Conservation (phyloP, 1,140 invertebrate species). For the Zaprionus taronus region DNA sequence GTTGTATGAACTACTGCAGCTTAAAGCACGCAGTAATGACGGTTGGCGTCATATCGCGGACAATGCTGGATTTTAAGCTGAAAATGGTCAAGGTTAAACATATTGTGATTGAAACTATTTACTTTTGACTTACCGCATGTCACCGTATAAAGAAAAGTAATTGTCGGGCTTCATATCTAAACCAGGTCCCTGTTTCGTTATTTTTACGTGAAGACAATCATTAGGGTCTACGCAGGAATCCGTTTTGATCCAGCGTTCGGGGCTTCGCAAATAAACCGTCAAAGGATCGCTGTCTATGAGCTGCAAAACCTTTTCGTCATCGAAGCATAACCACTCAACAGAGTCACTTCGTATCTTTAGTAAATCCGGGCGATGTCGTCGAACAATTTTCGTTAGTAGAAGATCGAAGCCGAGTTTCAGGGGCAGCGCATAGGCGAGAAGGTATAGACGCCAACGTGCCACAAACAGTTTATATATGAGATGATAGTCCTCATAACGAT, state of each 20-base stretch:
- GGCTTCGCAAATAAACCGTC: conserved; percentile 22
- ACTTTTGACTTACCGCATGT: conserved; percentile 37
- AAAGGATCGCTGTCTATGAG: conserved; percentile 41
- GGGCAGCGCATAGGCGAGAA: conserved; percentile 53
- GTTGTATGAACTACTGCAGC: conserved; percentile 13
- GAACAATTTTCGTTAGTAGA: conserved; percentile 37
- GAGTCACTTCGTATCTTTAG: conserved; percentile 24
- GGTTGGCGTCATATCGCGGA: conserved; percentile 24
- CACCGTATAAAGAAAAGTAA: conserved; percentile 56
- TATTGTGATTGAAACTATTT: no score
- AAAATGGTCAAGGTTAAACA: background rate
- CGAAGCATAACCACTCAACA: conserved; percentile 40
- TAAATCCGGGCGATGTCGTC: conserved; percentile 35
- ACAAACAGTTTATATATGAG: conserved; percentile 66
- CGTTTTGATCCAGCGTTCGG: conserved; percentile 32
- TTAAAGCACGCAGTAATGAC: conserved; percentile 42
- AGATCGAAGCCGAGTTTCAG: conserved; percentile 33
- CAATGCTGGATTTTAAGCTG: conserved; percentile 49
- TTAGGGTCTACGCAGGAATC: background rate
- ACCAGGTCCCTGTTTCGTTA: conserved; percentile 51
- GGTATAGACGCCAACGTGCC: conserved; percentile 57
- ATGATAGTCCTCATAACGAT: conserved; percentile 73
- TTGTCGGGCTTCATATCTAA: conserved; percentile 43
- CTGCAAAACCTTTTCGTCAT: conserved; percentile 45
- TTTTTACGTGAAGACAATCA: conserved; percentile 22